Conservation (phyloP, 2,888 invertebrate genomes). For the Cataglyphis albicans region DNA sequence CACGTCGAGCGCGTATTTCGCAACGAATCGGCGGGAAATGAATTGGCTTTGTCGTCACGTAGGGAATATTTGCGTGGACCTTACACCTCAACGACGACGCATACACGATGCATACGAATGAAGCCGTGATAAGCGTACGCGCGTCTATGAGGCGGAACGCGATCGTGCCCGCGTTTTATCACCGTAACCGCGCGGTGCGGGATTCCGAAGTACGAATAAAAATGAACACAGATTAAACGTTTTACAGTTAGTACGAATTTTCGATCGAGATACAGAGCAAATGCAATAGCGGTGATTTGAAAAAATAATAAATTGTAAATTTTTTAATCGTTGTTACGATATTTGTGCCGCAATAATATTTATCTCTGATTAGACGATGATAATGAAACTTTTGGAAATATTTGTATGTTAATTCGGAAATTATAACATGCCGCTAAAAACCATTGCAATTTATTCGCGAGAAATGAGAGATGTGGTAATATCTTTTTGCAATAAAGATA, state of each 20-base stretch:
- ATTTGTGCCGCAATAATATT: background rate
- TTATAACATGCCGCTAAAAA: background rate
- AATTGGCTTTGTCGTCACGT: constrained; percentile 78
- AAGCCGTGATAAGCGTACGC: constrained; percentile 62
- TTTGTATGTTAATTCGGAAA: constrained; percentile 10
- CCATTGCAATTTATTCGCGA: constrained; percentile 1
- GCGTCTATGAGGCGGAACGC: constrained; percentile 29
- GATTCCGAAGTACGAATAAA: constrained; percentile 41
- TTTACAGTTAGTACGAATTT: constrained; percentile 22
- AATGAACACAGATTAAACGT: constrained; percentile 18
- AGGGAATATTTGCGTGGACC: constrained; percentile 75
- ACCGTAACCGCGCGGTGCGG: background rate
- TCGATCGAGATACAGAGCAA: background rate
- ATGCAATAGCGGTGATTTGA: background rate
- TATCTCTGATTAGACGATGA: background rate
- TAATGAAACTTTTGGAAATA: background rate
- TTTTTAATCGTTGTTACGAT: background rate
- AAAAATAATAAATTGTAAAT: background rate
- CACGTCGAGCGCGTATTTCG: constrained; percentile 72
- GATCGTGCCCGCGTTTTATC: constrained; percentile 29
- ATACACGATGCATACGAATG: constrained; percentile 71
- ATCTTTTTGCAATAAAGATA: constrained; percentile 19
- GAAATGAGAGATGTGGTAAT: background rate
- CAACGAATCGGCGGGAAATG: constrained; percentile 70
- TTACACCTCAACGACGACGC: constrained; percentile 68